Conservation (phyloP, 2,888 invertebrate genomes). For the Lithosia quadra region DNA sequence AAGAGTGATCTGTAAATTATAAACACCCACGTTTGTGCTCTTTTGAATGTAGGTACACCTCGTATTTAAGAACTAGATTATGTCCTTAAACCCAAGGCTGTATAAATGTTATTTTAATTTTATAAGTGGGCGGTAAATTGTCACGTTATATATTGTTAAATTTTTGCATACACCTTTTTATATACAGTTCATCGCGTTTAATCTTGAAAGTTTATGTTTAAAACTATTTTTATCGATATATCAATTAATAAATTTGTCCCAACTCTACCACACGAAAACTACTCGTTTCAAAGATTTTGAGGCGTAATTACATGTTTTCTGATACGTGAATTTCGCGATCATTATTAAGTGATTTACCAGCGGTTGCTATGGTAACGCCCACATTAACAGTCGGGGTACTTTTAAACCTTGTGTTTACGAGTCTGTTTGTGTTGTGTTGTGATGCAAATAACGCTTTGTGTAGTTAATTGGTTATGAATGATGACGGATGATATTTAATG, state of each 20-base stretch:
- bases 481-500: conserved; percentile 43
- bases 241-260: not conserved
- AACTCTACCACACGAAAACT: conserved; percentile 20
- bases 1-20: conserved; percentile 32
- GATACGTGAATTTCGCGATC: conserved; percentile 76
- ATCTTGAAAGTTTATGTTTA: not conserved
- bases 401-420: conserved; percentile 24
- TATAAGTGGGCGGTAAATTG: not conserved
- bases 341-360: conserved; percentile 79
- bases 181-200: not conserved
- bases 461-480: conserved; percentile 53
- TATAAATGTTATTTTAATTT: not conserved
- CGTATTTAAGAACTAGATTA: conserved; percentile 2
- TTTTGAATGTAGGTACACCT: not conserved
- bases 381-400: conserved; percentile 43
- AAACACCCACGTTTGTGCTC: conserved; percentile 6
- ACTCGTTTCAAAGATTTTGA: conserved; percentile 62
- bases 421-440: conserved; percentile 45
- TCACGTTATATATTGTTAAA: not conserved
- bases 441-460: conserved; percentile 45
- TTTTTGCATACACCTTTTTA: not conserved
- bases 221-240: conserved; percentile 23
- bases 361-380: conserved; percentile 78
- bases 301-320: conserved; percentile 80
- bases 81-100: not conserved